Percentiles rank a stretch among this genome's conserved stretches.
phyloP scores from a whole-genome alignment of 2,113 vertebrate species.

The Chitala chitala region DNA sequence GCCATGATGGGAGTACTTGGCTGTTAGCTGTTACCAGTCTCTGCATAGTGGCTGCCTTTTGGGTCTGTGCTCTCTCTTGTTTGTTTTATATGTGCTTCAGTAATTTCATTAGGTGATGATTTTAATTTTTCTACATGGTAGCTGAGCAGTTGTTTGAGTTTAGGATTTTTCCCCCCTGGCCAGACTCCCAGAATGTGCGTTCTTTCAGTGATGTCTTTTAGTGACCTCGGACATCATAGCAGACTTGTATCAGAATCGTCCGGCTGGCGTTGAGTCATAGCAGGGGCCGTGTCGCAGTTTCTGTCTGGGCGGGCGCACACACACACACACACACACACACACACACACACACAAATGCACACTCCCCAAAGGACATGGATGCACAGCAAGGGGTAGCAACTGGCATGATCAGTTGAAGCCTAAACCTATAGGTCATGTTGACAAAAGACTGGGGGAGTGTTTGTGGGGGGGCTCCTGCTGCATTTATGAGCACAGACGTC shows the following conservation, averaged over 20 bases:
- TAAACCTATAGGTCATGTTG: slow-evolving; percentile 1
- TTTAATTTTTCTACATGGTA: not conserved
- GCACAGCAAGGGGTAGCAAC: not conserved
- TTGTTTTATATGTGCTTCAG: too few species aligned
- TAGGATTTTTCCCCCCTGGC: slow-evolving; percentile 14
- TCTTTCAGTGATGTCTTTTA: slow-evolving; percentile 36
- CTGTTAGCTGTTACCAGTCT: too few species aligned
- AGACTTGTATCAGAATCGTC: slow-evolving; percentile 44
- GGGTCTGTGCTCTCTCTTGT: too few species aligned
- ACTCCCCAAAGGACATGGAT: not conserved
- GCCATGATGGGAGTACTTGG: not conserved
- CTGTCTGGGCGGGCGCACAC: not conserved
- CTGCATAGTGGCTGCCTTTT: not conserved
- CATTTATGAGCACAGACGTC: too few species aligned
- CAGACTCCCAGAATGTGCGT: slow-evolving; percentile 21
- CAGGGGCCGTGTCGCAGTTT: slow-evolving; percentile 21
- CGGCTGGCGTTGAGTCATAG: slow-evolving; percentile 30
- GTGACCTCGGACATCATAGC: slow-evolving; percentile 35
- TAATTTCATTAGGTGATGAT: not conserved
- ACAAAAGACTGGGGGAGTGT: not conserved
- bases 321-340: not conserved
- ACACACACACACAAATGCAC: not conserved
- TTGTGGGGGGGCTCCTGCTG: not conserved
- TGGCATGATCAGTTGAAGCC: slow-evolving; percentile 21
- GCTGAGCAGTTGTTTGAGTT: slow-evolving; percentile 2